A percentile compares a stretch with the other conserved stretches of the same genome.
Evolutionary conservation across 2,888 invertebrate species (phyloP).

Genomic region (Drosophila ustulata): DNA sequence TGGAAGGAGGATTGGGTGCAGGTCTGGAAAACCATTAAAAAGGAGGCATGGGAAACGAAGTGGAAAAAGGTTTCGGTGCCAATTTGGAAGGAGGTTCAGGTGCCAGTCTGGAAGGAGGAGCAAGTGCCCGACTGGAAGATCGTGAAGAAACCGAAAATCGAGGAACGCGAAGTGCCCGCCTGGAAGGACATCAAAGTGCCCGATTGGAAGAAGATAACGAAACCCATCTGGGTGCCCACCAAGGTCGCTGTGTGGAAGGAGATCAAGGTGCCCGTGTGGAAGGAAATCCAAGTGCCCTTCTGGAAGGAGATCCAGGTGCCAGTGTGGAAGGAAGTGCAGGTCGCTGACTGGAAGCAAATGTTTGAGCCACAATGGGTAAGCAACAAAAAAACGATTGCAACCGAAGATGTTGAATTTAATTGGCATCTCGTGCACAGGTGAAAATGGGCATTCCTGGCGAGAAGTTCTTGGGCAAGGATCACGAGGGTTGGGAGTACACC

Average conservation of each 20-base stretch:
- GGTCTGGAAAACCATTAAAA: constrained; percentile 91
- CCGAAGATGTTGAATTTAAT: no score
- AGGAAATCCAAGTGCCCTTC: constrained; percentile 84
- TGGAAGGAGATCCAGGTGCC: constrained; percentile 89
- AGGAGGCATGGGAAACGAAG: constrained; percentile 90
- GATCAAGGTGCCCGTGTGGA: constrained; percentile 88
- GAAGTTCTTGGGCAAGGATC: constrained; percentile 92
- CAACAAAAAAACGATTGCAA: no score
- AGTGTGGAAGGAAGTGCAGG: constrained; percentile 88
- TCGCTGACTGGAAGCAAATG: constrained; percentile 86
- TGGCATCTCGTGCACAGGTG: constrained; percentile 57
- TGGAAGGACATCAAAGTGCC: constrained; percentile 91
- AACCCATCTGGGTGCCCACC: constrained; percentile 85
- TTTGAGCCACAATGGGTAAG: constrained; percentile 87
- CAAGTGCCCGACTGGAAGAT: constrained; percentile 92
- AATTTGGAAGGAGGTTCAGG: constrained; percentile 89
- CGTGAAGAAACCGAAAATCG: constrained; percentile 85
- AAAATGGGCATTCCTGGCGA: constrained; percentile 91
- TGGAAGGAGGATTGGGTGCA: constrained; percentile 92
- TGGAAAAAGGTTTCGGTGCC: constrained; percentile 92
- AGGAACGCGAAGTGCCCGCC: constrained; percentile 91
- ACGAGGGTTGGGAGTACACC: constrained; percentile 93
- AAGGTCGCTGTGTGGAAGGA: constrained; percentile 90
- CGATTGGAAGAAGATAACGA: constrained; percentile 87
- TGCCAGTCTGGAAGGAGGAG: constrained; percentile 91